Conservation (phyloP, 92 coral and sea anemone species). For the Hydrozoanthus gracilis region DNA sequence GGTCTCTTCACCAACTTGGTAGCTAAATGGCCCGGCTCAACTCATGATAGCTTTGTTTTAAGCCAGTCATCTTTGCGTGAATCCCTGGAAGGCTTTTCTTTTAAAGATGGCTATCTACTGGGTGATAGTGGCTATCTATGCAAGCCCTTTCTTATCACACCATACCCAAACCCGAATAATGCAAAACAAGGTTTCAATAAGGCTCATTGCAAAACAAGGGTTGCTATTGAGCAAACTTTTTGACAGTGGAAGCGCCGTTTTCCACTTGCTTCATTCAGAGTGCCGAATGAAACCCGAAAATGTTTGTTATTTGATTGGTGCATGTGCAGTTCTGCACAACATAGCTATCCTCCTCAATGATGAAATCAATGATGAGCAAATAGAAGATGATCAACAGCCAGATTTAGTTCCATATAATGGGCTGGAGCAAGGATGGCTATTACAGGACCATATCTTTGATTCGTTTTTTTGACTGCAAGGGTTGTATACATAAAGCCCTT, state of each 20-base stretch:
- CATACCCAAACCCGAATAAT: conserved; percentile 39
- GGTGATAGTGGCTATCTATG: conserved; percentile 60
- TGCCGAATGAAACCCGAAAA: conserved; percentile 48
- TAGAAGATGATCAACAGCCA: conserved; percentile 28
- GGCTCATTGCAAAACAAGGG: conserved; percentile 49
- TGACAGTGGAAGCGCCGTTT: conserved; percentile 47
- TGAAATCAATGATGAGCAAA: background rate
- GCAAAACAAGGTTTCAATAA: conserved; percentile 38
- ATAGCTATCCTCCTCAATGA: conserved; percentile 43
- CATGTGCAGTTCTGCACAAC: conserved; percentile 49
- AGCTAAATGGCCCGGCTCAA: conserved; percentile 53
- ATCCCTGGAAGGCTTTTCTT: conserved; percentile 6
- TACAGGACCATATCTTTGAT: conserved; percentile 42
- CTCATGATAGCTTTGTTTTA: conserved; percentile 44
- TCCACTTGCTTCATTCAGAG: conserved; percentile 47
- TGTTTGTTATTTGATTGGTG: conserved; percentile 38
- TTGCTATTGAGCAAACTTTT: conserved; percentile 46
- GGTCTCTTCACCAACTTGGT: conserved; percentile 51
- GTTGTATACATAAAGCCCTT: too few relatives aligned
- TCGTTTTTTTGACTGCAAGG: conserved; percentile 27
- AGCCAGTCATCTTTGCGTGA: background rate
- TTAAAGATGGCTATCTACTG: conserved; percentile 52
- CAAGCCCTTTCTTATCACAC: conserved; percentile 48
- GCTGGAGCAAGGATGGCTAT: conserved; percentile 35
- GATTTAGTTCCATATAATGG: conserved; percentile 16